phyloP scores from a whole-genome alignment of 2,888 invertebrate species.

The Noctua comes region DNA sequence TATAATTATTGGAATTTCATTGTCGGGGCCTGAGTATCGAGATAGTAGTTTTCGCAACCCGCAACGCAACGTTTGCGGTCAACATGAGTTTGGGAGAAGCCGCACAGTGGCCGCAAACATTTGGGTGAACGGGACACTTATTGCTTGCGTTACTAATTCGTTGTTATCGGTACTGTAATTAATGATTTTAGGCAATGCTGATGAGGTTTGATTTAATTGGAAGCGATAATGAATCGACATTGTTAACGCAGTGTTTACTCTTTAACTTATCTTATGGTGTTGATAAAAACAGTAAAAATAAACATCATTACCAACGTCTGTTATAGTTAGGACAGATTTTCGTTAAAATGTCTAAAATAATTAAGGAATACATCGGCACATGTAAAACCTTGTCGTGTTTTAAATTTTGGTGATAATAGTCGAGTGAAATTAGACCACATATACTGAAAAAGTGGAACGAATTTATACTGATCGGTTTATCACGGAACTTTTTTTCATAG shows the following conservation, averaged over 20 bases:
- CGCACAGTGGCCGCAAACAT: constrained; percentile 74
- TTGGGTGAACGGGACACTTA: constrained; percentile 74
- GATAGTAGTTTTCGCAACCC: constrained; percentile 72
- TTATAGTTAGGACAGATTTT: background rate
- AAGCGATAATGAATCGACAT: constrained; percentile 14
- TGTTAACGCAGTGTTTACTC: background rate
- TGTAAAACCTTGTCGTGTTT: background rate
- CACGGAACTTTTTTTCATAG: background rate
- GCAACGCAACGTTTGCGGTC: constrained; percentile 79
- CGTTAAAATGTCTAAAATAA: background rate
- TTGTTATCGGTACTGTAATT: constrained; percentile 41
- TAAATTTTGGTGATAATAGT: background rate
- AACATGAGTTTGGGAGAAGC: constrained; percentile 74
- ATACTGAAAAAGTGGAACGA: background rate
- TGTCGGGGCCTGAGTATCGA: constrained; percentile 69
- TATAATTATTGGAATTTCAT: constrained; percentile 79
- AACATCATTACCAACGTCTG: background rate
- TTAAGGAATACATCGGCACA: background rate
- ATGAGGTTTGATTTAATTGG: constrained; percentile 43
- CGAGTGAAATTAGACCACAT: background rate
- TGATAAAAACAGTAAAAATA: constrained; percentile 7
- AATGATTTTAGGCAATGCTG: constrained; percentile 26
- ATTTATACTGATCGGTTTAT: background rate
- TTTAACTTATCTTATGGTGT: background rate
- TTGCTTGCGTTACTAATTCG: constrained; percentile 62